phyloP scores from a whole-genome alignment of 2,113 vertebrate genomes.

The Barnardius zonarius region DNA sequence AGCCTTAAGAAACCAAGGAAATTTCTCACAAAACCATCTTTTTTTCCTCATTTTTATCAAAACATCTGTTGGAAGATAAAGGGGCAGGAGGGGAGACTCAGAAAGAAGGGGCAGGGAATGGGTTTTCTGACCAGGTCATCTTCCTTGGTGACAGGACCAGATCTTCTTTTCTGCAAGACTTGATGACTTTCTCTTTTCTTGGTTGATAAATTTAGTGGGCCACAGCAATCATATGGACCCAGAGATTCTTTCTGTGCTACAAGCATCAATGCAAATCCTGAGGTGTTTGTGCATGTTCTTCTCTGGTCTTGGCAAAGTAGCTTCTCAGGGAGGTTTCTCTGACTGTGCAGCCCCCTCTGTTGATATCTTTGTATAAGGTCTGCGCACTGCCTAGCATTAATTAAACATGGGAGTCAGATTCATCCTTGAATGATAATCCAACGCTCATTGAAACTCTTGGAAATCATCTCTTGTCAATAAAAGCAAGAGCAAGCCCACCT shows the following conservation, averaged over 20 bases:
- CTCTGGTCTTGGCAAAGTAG: neutral
- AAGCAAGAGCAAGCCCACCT: neutral
- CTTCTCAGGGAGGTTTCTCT: neutral
- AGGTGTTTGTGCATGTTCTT: neutral
- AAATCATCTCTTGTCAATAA: neutral
- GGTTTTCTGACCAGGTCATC: neutral
- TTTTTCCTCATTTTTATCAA: neutral
- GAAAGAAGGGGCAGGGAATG: accelerated
- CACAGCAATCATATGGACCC: accelerated
- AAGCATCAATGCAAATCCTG: neutral
- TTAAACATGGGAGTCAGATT: neutral
- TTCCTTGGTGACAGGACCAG: neutral
- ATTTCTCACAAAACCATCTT: neutral
- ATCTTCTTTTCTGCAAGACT: neutral
- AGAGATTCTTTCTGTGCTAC: neutral
- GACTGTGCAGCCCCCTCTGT: neutral
- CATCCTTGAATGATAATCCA: neutral
- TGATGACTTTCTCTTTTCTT: neutral
- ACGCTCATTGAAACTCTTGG: neutral
- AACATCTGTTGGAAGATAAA: neutral
- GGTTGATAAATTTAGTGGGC: neutral
- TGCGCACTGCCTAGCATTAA: neutral
- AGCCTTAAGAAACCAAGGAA: neutral
- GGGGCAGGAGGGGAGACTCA: neutral
- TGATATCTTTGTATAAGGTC: neutral